Base-by-base conservation (phyloP, 2,113 vertebrate species). In the Harpagus bidentatus region DNA sequence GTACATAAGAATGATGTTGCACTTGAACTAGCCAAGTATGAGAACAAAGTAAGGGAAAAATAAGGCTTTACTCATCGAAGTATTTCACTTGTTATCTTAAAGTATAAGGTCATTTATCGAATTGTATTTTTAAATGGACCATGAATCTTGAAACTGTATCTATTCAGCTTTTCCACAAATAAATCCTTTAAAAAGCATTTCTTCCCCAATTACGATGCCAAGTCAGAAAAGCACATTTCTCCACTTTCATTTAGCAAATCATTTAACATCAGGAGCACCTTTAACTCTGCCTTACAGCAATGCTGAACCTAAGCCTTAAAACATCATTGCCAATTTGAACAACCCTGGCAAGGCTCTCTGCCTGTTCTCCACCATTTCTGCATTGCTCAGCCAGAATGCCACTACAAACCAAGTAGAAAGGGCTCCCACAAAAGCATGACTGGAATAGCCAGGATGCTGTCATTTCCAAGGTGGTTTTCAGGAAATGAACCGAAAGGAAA, bases 91-190 rank as follows among this genome's bases (percentile, higher is more conserved):
- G 12, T 61, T n/a, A 52, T 43, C 31, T 58, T 86, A 21, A 78
- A 94, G 28, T 42, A 84, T 48, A 43, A 78, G 9, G 21, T 71
- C 13, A 94, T 78, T 81, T 89, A 78, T 56, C 32, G 86, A 95
- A 84, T 4, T 43, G 14, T 22, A 40, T 55, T 91, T 91, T 87
- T 47, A 67, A 89, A 87, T 3, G 13, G 56, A 74, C 31, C 28
- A 28, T 58, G 80, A 95, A 84, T n/a, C 38, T 67, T 47, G 32
- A 89, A 96, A 76, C 15, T 10, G 8, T 42, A 40, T 58, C 28
- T 56, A 89, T 4, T 43, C 87, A 26, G 16, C 15, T 31, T 31
- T 86, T 74, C 29, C 72, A 86, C 5, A 40, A 58, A 67, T 10
- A 84, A 29, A 55, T 28, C 1, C 29, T 71, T 91, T 40, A 3